Base-by-base conservation (phyloP, 2,888 invertebrate species). In the Pristionchus japonicus region DNA sequence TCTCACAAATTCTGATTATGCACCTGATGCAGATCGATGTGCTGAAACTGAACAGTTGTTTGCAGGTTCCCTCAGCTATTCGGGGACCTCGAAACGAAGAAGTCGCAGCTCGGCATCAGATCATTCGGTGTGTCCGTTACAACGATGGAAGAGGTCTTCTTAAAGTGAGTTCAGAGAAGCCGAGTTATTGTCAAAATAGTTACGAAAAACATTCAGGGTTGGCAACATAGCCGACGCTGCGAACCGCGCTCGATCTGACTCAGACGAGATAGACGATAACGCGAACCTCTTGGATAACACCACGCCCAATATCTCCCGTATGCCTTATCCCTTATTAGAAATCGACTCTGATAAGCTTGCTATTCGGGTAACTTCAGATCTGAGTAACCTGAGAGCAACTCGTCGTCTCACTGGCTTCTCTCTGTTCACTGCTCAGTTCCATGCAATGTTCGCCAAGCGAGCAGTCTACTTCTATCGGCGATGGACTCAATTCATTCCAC, bases 61-160 rank as follows among this genome's bases (percentile, higher is more conserved):
- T 82, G 34, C 70, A 91, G 91, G 23, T 93, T 93, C 94, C 96
- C 97, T 93, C 94, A 95, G 17, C 96, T 97, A 96, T 96, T 97
- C 88, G 95, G 95, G 27, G 96, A 96, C 83, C 95, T 97, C 52
- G 97, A 97, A 94, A 94, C 94, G 0, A 95, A 96, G 40, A 96
- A 96, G 15, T 94, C 95, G 0, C 94, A 94, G 0, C 95, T 97
- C 31, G 96, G 96, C 31, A 96, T 97, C 86, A 96, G 96, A 89
- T 97, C 97, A 93, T 97, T 97, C 94, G 97, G 97, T 7, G 96
- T 97, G 37, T 96, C 97, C 9, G 96, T 97, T 23, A 97, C 97
- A 3, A 97, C 97, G 0, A 95, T 98, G 95, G 97, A 97, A 95
- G 97, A 98, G 95, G 97, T 97, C 0, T 97, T 97, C 94, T 96